These are phyloP conservation scores for Ochropleura plecta DNA, from an alignment of 2,888 invertebrate species.

Conservation along the genomic window DNA sequence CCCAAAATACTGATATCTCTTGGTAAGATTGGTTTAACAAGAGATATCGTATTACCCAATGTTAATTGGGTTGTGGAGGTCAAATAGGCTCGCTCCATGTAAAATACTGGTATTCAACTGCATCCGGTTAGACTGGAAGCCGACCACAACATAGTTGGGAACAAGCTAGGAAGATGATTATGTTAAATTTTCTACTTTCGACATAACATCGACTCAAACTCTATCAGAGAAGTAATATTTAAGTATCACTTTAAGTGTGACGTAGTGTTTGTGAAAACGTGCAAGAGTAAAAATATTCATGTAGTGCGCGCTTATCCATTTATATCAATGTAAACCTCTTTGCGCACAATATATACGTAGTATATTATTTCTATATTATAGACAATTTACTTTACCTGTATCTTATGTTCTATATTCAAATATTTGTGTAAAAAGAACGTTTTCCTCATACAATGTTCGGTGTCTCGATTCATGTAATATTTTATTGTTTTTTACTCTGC, in stretches of 20 bases:
- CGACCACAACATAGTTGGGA: too few species aligned
- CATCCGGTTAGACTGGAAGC: not conserved
- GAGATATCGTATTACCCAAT: too few species aligned
- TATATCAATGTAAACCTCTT: constrained; percentile 12
- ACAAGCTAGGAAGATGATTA: not conserved
- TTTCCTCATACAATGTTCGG: constrained; percentile 3
- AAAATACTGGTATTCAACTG: not conserved
- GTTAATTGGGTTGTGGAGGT: too few species aligned
- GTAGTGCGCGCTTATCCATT: constrained; percentile 25
- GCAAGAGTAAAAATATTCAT: constrained; percentile 1
- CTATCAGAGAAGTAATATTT: too few species aligned
- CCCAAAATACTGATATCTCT: too few species aligned
- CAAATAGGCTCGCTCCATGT: not conserved
- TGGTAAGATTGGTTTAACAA: too few species aligned
- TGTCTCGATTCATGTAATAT: constrained; percentile 27
- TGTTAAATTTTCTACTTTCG: not conserved
- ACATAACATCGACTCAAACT: too few species aligned
- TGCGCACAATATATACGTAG: constrained; percentile 49
- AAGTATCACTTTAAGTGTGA: too few species aligned
- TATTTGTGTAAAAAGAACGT: not conserved
- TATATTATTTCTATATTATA: constrained; percentile 16
- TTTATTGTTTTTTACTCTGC: constrained; percentile 15
- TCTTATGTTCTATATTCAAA: constrained; percentile 15
- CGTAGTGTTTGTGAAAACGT: too few species aligned
- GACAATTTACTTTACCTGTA: constrained; percentile 1